phyloP scores from a whole-genome alignment of 2,797 vertebrate genomes.

The Champsocephalus gunnari region DNA sequence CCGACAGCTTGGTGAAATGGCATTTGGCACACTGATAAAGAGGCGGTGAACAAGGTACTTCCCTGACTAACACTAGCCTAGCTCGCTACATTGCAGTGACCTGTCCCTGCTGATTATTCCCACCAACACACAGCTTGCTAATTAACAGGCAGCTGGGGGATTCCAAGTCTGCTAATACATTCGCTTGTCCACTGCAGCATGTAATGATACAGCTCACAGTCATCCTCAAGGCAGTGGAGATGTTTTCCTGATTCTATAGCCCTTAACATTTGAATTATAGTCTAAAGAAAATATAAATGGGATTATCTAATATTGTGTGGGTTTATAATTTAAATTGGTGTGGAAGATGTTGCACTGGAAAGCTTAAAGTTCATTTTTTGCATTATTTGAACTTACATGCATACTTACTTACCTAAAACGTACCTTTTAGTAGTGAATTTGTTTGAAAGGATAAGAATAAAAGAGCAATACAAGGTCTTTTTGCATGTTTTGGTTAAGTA shows the following conservation, averaged over 20 bases:
- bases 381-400: too few relatives aligned
- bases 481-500: neutral
- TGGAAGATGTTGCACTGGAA: neutral
- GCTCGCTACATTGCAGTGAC: conserved; percentile 55
- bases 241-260: conserved; percentile 12
- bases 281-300: conserved; percentile 30
- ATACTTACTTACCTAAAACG: too few relatives aligned
- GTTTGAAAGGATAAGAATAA: neutral
- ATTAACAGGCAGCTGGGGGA: conserved; percentile 71
- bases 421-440: neutral
- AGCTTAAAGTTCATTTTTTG: neutral
- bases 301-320: conserved; percentile 35
- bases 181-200: conserved; percentile 70
- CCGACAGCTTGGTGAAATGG: conserved; percentile 50
- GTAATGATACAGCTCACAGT: conserved; percentile 63
- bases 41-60: conserved; percentile 39
- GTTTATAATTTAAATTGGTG: conserved; percentile 7
- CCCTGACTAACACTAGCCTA: conserved; percentile 43
- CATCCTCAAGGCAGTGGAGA: conserved; percentile 45
- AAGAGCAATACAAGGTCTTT: neutral
- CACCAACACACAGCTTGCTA: conserved; percentile 52
- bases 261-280: conserved; percentile 37
- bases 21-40: conserved; percentile 56
- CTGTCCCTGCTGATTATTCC: conserved; percentile 59
- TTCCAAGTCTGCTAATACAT: conserved; percentile 66